These are phyloP conservation scores for Reticulitermes speratus DNA, from an alignment of 1,140 invertebrate genomes.

Conservation along the genomic window DNA sequence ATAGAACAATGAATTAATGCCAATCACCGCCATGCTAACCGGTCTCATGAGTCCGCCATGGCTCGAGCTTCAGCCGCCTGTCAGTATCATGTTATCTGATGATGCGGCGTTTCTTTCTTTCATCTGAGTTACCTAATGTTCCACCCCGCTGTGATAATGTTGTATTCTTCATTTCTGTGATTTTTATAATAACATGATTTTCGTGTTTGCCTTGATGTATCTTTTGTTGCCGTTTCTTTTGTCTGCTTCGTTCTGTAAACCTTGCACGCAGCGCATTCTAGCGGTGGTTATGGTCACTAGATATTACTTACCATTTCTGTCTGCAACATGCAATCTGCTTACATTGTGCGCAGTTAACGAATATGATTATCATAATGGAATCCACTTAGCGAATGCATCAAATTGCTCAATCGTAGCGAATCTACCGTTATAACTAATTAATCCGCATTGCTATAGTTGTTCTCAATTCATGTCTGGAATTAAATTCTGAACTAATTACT, in stretches of 20 bases:
- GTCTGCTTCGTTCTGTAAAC: not conserved
- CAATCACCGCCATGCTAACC: conserved; percentile 13
- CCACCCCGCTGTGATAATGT: conserved; percentile 2
- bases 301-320: not conserved
- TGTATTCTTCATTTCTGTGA: not conserved
- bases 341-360: not conserved
- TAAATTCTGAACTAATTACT: conserved; percentile 7
- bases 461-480: not conserved
- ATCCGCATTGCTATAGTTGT: conserved; percentile 3
- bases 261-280: conserved; percentile 2
- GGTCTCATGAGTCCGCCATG: not conserved
- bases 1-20: not conserved
- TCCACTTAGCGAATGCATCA: conserved; percentile 8
- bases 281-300: not conserved
- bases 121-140: not conserved
- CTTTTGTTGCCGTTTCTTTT: not conserved
- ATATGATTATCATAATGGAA: not conserved
- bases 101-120: not conserved
- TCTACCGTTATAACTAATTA: not conserved
- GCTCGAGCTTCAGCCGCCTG: not conserved
- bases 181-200: conserved; percentile 12
- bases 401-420: not conserved
- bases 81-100: not conserved
- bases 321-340: not conserved
- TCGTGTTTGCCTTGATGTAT: not conserved